Evolutionary conservation across 2,888 invertebrate genomes (phyloP), one percentile per base, ranked within the genome.

Genomic region (Cantharis rufa): DNA sequence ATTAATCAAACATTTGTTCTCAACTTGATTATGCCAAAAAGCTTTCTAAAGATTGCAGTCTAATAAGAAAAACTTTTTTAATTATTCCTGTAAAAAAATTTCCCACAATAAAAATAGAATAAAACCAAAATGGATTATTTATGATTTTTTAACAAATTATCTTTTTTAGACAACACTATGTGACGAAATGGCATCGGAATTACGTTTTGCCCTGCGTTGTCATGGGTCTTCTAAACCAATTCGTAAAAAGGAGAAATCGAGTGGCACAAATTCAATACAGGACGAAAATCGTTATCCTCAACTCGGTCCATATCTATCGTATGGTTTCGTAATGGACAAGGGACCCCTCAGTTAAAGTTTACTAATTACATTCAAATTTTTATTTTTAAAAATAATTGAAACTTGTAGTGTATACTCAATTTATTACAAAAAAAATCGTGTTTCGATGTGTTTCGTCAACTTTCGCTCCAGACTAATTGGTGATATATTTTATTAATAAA

Each of bases 141-240:
- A 7, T 21, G 21, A 9, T 3, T n/a, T 21, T 66, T 16, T 66
- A 21, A 21, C 1, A 13, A 21, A 3, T 66, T 66, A 18, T 76
- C 18, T 75, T 71, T 74, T 81, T 79, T 90, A 94, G 94, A 92
- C 92, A 79, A 92, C 93, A 75, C 90, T 94, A 83, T 93, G 93
- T 88, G 91, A 92, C 82, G 93, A 93, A 89, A 93, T 94, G 93
- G 92, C 92, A 78, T 91, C 92, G 78, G 94, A 94, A 87, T 89
- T 94, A 82, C 91, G 92, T 81, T 92, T 92, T 82, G 93, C 93
- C 78, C 87, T 94, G 83, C 92, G 92, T 86, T 93, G 93, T 84
- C 91, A 91, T 78, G 91, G 91, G 76, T 89, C 91, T 66, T 89
- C 90, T 10, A 92, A 91, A 75, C 90, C 91, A 7, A 85, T 86